Conservation (phyloP, 2,888 invertebrate species). For the Tenthredo scrophulariae region DNA sequence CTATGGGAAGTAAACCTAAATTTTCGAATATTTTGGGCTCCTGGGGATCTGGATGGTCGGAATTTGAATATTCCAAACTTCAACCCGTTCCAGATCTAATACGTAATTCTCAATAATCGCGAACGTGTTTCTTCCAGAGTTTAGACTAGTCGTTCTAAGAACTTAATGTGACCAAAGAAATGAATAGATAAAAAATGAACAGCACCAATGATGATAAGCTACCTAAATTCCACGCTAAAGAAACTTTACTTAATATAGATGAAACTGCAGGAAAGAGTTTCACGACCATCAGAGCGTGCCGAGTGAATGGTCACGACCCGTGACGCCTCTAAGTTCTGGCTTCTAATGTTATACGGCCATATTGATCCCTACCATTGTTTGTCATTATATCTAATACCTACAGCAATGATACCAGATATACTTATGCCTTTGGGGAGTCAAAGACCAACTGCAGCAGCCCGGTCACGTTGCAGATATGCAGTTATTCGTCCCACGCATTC, state of each 20-base stretch:
- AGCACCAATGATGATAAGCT: not conserved
- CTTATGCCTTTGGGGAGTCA: slow-evolving; percentile 10
- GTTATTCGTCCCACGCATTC: slow-evolving; percentile 70
- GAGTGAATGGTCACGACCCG: slow-evolving; percentile 33
- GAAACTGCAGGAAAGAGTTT: slow-evolving; percentile 15
- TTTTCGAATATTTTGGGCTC: too few relatives aligned
- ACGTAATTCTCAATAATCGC: not conserved
- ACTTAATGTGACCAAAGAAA: not conserved
- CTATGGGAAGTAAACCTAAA: too few relatives aligned
- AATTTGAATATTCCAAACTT: too few relatives aligned
- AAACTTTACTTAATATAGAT: not conserved
- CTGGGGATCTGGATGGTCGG: too few relatives aligned
- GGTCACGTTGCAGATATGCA: slow-evolving; percentile 73
- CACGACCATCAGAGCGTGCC: slow-evolving; percentile 48
- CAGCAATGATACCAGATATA: not conserved
- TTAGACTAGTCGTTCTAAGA: not conserved
- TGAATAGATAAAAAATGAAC: not conserved
- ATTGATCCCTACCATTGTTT: slow-evolving; percentile 10
- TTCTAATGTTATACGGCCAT: not conserved
- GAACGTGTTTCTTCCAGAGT: not conserved
- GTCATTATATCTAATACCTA: not conserved
- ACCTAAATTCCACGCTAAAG: not conserved
- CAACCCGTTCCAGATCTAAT: too few relatives aligned
- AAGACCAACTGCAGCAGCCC: slow-evolving; percentile 57
- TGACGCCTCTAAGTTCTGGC: not conserved